phyloP scores from a whole-genome alignment of 2,113 vertebrate genomes.

The Lampris megalopsis region DNA sequence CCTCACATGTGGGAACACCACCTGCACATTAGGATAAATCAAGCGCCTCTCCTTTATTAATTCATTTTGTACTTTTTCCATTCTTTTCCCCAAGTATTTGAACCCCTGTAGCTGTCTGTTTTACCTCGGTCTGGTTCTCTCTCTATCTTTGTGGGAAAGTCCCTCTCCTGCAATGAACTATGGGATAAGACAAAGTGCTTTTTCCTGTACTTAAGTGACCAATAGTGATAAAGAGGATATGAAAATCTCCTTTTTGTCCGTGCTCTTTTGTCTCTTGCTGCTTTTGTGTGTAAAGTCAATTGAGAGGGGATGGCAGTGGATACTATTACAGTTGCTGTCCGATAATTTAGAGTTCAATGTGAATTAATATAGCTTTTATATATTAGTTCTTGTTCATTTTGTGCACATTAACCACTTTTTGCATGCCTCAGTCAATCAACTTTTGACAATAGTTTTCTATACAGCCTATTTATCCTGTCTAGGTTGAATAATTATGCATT shows the following conservation, averaged over 20 bases:
- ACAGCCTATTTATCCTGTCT: no score
- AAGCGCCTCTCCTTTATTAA: conserved; percentile 1
- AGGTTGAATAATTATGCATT: no score
- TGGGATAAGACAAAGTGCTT: conserved; percentile 54
- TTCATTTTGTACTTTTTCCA: neutral
- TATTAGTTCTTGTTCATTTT: no score
- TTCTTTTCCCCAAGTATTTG: conserved; percentile 35
- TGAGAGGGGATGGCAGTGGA: no score
- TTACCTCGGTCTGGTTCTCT: conserved; percentile 60
- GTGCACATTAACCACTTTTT: no score
- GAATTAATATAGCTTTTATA: no score
- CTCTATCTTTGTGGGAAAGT: conserved; percentile 54
- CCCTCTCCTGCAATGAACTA: conserved; percentile 50
- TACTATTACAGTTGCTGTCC: no score
- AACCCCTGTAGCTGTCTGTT: conserved; percentile 34
- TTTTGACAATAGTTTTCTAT: neutral
- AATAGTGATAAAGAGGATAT: conserved; percentile 67
- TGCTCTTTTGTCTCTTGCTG: neutral
- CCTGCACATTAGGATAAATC: conserved; percentile 32
- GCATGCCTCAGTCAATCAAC: no score
- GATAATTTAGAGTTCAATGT: no score
- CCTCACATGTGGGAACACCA: conserved; percentile 25
- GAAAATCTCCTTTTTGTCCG: conserved; percentile 24
- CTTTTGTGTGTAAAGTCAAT: neutral
- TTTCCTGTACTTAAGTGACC: conserved; percentile 68